These are phyloP conservation scores for Drosophila lini DNA, from an alignment of 1,140 invertebrate genomes.

Conservation along the genomic window DNA sequence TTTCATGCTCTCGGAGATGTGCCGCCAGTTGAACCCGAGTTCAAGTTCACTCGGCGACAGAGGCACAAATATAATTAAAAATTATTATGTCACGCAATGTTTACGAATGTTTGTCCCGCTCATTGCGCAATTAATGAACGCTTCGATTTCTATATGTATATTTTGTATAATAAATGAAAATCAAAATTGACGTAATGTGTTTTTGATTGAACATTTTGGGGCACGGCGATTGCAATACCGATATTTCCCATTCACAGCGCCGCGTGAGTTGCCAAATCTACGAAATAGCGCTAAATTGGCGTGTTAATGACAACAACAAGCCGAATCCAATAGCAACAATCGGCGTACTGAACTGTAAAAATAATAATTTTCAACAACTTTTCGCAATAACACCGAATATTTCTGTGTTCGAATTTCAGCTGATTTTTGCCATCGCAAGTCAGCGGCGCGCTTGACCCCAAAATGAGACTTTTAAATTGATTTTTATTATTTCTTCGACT, in stretches of 20 bases:
- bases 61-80: slow-evolving; percentile 67
- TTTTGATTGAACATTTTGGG: slow-evolving; percentile 75
- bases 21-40: slow-evolving; percentile 59
- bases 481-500: slow-evolving; percentile 80
- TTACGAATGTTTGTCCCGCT: slow-evolving; percentile 48
- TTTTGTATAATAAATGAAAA: slow-evolving; percentile 46
- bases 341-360: slow-evolving; percentile 39
- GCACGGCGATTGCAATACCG: slow-evolving; percentile 53
- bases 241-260: slow-evolving; percentile 40
- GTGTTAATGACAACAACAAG: slow-evolving; percentile 54
- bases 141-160: slow-evolving; percentile 24
- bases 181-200: slow-evolving; percentile 72
- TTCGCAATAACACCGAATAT: slow-evolving; percentile 57
- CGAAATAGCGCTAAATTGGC: slow-evolving; percentile 70
- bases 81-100: slow-evolving; percentile 75
- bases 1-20: slow-evolving; percentile 30
- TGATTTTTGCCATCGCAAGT: slow-evolving; percentile 53
- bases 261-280: slow-evolving; percentile 67
- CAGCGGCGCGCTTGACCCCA: slow-evolving; percentile 70
- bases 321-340: slow-evolving; percentile 27
- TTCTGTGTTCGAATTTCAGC: slow-evolving; percentile 7
- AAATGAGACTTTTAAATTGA: slow-evolving; percentile 71
- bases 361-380: slow-evolving; percentile 55
- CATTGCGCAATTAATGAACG: slow-evolving; percentile 49
- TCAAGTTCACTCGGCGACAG: slow-evolving; percentile 59